These are phyloP conservation scores for Miichthys miiuy DNA, from an alignment of 2,797 vertebrate genomes.

Conservation along the genomic window DNA sequence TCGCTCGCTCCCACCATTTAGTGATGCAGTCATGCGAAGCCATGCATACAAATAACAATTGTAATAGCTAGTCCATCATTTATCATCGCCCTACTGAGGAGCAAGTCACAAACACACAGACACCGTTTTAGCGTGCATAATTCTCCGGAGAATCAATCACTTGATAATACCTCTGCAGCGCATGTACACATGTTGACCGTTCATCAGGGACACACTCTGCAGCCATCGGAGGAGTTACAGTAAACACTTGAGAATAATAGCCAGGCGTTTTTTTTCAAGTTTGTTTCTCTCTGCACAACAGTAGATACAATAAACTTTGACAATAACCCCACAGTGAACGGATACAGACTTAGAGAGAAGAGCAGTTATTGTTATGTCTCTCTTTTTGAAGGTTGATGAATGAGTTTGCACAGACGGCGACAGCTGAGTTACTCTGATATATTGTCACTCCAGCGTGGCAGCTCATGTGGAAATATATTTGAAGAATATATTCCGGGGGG, in stretches of 20 bases:
- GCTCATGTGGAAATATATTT: slow-evolving; percentile 22
- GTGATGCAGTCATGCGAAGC: slow-evolving; percentile 19
- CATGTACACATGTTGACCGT: slow-evolving; percentile 17
- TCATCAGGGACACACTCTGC: not conserved
- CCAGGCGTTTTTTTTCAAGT: accelerated
- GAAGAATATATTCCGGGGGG: not conserved
- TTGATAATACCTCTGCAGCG: slow-evolving; percentile 2
- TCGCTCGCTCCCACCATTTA: slow-evolving; percentile 17
- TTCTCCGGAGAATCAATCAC: slow-evolving; percentile 16
- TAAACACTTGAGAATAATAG: slow-evolving; percentile 27
- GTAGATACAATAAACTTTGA: not conserved
- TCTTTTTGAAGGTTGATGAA: slow-evolving; percentile 27
- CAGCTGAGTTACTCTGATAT: slow-evolving; percentile 26
- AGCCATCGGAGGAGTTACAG: not conserved
- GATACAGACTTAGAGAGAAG: not conserved
- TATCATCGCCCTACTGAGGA: slow-evolving; percentile 5
- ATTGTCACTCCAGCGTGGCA: slow-evolving; percentile 1
- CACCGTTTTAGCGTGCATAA: not conserved
- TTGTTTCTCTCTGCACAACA: not conserved
- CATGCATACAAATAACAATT: slow-evolving; percentile 37
- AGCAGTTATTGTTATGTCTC: not conserved
- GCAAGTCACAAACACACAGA: slow-evolving; percentile 13
- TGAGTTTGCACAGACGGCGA: slow-evolving; percentile 15
- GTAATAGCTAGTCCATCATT: slow-evolving; percentile 12
- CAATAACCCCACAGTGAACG: not conserved